These are phyloP conservation scores for Eubasilissa regina DNA, from an alignment of 1,140 invertebrate species.

Conservation along the genomic window DNA sequence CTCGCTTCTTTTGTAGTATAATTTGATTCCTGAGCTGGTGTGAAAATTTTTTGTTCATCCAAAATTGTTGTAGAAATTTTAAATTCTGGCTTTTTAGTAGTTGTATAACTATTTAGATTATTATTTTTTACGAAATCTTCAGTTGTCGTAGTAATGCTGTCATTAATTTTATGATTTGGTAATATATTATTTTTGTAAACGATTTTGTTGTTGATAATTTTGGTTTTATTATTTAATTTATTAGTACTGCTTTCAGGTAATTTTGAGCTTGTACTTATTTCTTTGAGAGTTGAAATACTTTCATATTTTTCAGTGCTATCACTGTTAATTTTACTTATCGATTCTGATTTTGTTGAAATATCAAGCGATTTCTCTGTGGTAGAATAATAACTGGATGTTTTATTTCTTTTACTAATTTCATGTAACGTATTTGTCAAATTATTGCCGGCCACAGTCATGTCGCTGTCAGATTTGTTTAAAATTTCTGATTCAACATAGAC, in stretches of 20 bases:
- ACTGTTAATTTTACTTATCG: not conserved
- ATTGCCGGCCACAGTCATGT: too few species aligned
- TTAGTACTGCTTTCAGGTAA: not conserved
- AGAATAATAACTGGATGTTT: too few species aligned
- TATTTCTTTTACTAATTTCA: too few species aligned
- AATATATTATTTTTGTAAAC: conserved; percentile 42
- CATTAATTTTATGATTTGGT: conserved; percentile 68
- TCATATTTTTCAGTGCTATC: conserved; percentile 15
- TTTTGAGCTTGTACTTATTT: not conserved
- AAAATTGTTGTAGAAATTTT: conserved; percentile 1
- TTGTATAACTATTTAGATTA: not conserved
- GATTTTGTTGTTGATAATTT: not conserved
- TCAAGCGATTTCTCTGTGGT: not conserved
- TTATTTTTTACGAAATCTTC: conserved; percentile 4
- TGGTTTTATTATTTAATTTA: conserved; percentile 9
- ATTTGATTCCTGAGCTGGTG: not conserved
- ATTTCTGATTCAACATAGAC: not conserved
- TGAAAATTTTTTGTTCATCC: not conserved
- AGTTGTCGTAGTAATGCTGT: conserved; percentile 65
- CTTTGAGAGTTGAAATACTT: conserved; percentile 58
- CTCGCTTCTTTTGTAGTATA: conserved; percentile 42
- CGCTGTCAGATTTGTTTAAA: not conserved
- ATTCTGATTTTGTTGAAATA: not conserved
- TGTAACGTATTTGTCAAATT: too few species aligned
- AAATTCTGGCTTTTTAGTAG: conserved; percentile 4